Conservation (phyloP, 2,888 invertebrate genomes). For the Argyresthia albistria region DNA sequence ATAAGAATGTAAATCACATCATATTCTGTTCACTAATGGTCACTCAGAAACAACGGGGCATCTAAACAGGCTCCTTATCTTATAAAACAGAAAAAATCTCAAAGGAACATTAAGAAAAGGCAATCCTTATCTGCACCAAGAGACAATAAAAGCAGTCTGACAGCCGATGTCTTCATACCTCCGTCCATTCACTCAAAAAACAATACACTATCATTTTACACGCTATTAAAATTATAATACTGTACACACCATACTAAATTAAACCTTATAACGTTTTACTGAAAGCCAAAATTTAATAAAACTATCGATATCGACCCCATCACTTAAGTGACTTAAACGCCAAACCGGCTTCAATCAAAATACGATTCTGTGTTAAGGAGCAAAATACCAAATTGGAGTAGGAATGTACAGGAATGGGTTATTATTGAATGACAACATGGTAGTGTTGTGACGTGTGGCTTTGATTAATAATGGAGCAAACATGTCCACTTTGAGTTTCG, state of each 20-base stretch:
- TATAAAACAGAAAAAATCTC: constrained; percentile 18
- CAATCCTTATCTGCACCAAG: constrained; percentile 36
- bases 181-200: constrained; percentile 35
- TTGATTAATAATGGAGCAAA: constrained; percentile 67
- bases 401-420: constrained; percentile 42
- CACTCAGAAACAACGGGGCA: background rate
- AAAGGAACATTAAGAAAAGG: constrained; percentile 34
- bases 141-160: constrained; percentile 40
- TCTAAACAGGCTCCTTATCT: constrained; percentile 25
- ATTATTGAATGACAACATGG: constrained; percentile 64
- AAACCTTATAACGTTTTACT: constrained; percentile 10
- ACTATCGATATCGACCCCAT: constrained; percentile 12
- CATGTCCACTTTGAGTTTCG: constrained; percentile 31
- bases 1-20: too few species aligned
- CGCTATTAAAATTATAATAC: constrained; percentile 35
- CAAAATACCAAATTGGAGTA: constrained; percentile 15
- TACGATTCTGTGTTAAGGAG: accelerated
- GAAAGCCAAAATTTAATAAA: background rate
- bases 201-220: constrained; percentile 56
- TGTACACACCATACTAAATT: constrained; percentile 13
- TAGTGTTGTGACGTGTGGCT: constrained; percentile 66
- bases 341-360: constrained; percentile 5
- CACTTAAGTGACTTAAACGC: constrained; percentile 19
- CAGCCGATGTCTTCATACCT: constrained; percentile 62
- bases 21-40: background rate